Percentiles rank a stretch among this genome's conserved stretches.
Conservation (phyloP, 2,797 vertebrate genomes). For the Botia almorhae region DNA sequence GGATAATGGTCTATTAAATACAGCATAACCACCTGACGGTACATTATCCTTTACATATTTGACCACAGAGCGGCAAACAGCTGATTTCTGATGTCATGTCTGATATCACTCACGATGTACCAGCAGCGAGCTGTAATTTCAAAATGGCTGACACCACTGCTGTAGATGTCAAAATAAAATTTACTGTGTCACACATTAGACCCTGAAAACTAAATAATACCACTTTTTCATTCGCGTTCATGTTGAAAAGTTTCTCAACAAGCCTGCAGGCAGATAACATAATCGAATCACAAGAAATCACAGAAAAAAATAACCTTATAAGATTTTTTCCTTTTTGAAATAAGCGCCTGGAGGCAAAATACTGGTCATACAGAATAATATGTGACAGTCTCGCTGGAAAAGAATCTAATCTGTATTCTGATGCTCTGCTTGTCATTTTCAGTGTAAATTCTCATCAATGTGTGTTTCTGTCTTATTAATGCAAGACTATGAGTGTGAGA, state of each 20-base stretch:
- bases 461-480: constrained; percentile 22
- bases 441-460: constrained; percentile 29
- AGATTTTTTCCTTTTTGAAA: constrained; percentile 25
- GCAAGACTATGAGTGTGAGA: constrained; percentile 17
- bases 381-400: constrained; percentile 26
- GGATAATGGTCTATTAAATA: neutral
- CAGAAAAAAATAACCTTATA: constrained; percentile 44
- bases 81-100: neutral
- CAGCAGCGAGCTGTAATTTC: constrained; percentile 25
- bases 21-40: neutral
- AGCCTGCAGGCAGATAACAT: constrained; percentile 36
- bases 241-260: constrained; percentile 53
- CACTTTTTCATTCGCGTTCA: constrained; percentile 45
- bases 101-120: neutral
- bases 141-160: constrained; percentile 8
- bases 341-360: constrained; percentile 32
- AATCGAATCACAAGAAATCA: constrained; percentile 36
- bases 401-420: constrained; percentile 31
- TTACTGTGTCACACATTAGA: constrained; percentile 29
- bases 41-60: neutral
- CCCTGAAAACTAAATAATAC: constrained; percentile 42
- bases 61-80: neutral
- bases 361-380: constrained; percentile 45
- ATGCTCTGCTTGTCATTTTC: constrained; percentile 25
- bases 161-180: constrained; percentile 43